A percentile compares a stretch with the other conserved stretches of the same genome.
phyloP scores from a whole-genome alignment of 2,888 invertebrate species.

The Agriopis leucophaearia region DNA sequence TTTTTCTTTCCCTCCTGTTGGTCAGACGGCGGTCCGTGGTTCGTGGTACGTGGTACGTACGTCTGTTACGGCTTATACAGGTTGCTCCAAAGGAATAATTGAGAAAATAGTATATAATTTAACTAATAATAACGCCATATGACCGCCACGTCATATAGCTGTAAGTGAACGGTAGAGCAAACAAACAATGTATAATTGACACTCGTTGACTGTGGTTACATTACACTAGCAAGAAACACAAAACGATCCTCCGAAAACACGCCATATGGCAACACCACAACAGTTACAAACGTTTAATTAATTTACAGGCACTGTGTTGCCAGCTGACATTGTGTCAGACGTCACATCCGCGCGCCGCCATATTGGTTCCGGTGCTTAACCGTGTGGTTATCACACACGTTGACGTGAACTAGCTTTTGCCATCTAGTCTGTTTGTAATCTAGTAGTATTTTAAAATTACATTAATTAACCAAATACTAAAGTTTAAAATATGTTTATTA shows the following conservation, averaged over 20 bases:
- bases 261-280: constrained; percentile 26
- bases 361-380: constrained; percentile 31
- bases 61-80: too few relatives aligned
- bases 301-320: constrained; percentile 27
- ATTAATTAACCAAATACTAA: too few relatives aligned
- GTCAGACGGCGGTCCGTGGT: too few relatives aligned
- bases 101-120: too few relatives aligned
- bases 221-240: constrained; percentile 6
- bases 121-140: too few relatives aligned
- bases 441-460: too few relatives aligned
- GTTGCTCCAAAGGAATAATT: too few relatives aligned
- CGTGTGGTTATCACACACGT: constrained; percentile 8
- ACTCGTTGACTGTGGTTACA: not conserved
- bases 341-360: constrained; percentile 28
- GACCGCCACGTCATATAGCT: too few relatives aligned
- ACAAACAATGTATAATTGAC: not conserved
- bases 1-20: too few relatives aligned
- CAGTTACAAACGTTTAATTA: constrained; percentile 33
- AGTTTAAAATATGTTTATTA: too few relatives aligned
- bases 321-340: constrained; percentile 27
- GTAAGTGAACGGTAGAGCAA: not conserved
- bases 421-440: not conserved
- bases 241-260: constrained; percentile 2
- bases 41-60: too few relatives aligned
- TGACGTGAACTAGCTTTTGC: not conserved